A percentile compares a stretch with the other conserved stretches of the same genome.
These are phyloP conservation scores for Ataeniobius toweri DNA, from an alignment of 2,797 vertebrate genomes.

Conservation along the genomic window DNA sequence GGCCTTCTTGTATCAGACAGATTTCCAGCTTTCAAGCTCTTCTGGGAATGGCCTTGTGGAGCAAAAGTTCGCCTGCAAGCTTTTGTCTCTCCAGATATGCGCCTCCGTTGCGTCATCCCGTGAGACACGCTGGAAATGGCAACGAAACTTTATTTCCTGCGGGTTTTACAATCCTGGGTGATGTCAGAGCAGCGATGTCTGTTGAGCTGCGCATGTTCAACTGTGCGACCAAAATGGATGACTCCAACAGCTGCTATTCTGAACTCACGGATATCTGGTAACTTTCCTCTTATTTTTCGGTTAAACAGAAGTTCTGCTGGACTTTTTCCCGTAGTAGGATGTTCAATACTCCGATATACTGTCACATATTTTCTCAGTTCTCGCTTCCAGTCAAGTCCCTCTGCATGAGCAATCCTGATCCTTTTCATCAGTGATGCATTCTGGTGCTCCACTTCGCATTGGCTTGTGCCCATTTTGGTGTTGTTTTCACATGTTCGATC, in stretches of 20 bases:
- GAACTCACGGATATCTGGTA: not conserved
- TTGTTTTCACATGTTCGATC: not conserved
- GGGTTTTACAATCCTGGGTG: no score
- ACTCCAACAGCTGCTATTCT: not conserved
- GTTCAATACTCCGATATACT: not conserved
- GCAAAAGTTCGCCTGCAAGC: no score
- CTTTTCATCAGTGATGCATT: not conserved
- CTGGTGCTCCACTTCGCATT: not conserved
- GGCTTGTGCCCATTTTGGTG: not conserved
- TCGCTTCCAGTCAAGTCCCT: not conserved
- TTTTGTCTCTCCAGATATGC: no score
- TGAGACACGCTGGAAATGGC: no score
- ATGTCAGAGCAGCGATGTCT: no score
- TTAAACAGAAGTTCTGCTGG: conserved; percentile 4
- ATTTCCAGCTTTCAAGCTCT: no score
- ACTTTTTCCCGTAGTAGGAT: not conserved
- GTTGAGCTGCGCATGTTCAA: no score
- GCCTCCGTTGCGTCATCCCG: no score
- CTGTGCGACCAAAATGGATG: no score
- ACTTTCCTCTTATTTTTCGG: not conserved
- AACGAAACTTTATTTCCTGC: no score
- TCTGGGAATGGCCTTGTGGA: no score
- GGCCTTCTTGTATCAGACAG: no score
- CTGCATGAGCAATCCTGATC: not conserved
- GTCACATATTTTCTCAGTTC: not conserved